Evolutionary conservation across 1,140 invertebrate genomes (phyloP).

Genomic region (Anastatus disparis): DNA sequence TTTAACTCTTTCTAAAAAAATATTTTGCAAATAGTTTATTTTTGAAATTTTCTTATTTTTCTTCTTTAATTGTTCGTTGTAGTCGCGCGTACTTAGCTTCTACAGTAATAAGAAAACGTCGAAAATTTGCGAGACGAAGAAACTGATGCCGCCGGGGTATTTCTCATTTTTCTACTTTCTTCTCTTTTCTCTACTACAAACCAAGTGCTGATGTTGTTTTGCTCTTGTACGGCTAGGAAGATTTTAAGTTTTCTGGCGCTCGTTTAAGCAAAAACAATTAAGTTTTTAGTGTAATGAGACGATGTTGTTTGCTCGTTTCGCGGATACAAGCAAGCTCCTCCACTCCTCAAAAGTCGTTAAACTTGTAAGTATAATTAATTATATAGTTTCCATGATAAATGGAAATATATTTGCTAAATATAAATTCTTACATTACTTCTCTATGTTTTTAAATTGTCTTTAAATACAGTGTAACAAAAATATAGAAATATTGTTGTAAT

Average conservation of each 20-base stretch:
- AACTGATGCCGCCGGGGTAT: constrained; percentile 19
- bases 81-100: constrained; percentile 21
- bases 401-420: too few species aligned
- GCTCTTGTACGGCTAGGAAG: not conserved
- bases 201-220: constrained; percentile 7
- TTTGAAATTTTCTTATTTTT: constrained; percentile 42
- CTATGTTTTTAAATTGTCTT: not conserved
- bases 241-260: constrained; percentile 32
- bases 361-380: too few species aligned
- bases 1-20: constrained; percentile 7
- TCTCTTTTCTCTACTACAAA: too few species aligned
- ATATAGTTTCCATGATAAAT: too few species aligned
- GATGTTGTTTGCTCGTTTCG: constrained; percentile 36
- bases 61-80: not conserved
- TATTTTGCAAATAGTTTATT: too few species aligned
- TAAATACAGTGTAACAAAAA: not conserved
- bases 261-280: constrained; percentile 21
- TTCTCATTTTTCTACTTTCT: constrained; percentile 30
- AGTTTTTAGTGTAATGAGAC: constrained; percentile 20
- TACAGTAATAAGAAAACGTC: constrained; percentile 58
- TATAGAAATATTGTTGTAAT: too few species aligned
- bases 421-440: too few species aligned
- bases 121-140: constrained; percentile 48
- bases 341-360: too few species aligned
- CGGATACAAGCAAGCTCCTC: too few species aligned